These are phyloP conservation scores for Desoria tigrina DNA, from an alignment of 2,888 invertebrate genomes.

Conservation along the genomic window DNA sequence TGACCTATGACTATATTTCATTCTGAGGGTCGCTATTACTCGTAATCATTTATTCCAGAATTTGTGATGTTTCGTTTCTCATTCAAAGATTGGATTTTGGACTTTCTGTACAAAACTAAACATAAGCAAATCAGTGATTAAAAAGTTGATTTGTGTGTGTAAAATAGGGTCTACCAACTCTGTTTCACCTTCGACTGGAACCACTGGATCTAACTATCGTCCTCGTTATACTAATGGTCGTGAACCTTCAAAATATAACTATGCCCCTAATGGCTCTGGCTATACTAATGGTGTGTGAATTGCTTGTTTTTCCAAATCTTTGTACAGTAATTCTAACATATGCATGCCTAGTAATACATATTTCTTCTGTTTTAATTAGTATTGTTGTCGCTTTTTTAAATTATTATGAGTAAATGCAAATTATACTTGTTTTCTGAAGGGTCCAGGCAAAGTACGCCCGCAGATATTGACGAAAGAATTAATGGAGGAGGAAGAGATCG, in stretches of 20 bases:
- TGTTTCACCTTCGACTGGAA: conserved; percentile 17
- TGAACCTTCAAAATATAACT: conserved; percentile 21
- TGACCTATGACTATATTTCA: no score
- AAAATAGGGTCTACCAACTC: conserved; percentile 18
- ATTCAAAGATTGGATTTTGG: no score
- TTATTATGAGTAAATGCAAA: no score
- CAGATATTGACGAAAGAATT: conserved; percentile 52
- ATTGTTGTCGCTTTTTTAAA: background rate
- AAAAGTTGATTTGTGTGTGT: conserved; percentile 23
- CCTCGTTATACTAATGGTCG: conserved; percentile 33
- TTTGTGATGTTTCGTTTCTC: no score
- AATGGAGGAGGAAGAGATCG: conserved; percentile 40
- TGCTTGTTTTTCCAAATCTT: background rate
- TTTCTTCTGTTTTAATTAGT: no score
- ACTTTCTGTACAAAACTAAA: background rate
- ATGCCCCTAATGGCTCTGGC: conserved; percentile 24
- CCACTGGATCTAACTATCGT: conserved; percentile 27
- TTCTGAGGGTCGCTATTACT: no score
- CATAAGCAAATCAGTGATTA: conserved; percentile 14
- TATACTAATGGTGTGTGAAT: conserved; percentile 27
- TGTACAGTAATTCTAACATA: background rate
- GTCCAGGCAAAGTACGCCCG: conserved; percentile 52
- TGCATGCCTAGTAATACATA: background rate
- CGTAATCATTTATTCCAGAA: no score
- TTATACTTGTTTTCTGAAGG: conserved; percentile 25